Evolutionary conservation across 2,888 invertebrate species (phyloP).

Genomic region (Macropis europaea): DNA sequence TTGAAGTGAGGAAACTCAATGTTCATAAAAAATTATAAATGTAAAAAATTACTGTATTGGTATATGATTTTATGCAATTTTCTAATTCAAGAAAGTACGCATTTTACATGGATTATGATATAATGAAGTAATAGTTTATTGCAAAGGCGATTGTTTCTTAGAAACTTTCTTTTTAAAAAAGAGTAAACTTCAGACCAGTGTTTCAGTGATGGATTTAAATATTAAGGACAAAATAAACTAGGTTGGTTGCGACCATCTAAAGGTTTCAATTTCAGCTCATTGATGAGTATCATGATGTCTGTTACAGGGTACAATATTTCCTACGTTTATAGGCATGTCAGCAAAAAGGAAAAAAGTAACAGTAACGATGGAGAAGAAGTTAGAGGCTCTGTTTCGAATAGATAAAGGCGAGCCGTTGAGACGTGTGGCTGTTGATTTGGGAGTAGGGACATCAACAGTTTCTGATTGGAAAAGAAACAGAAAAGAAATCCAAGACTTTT

Average conservation of each 20-base stretch:
- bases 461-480: slow-evolving; percentile 27
- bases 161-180: neutral
- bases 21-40: too few relatives aligned
- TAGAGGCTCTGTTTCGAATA: slow-evolving; percentile 12
- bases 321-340: slow-evolving; percentile 17
- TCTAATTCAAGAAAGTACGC: too few relatives aligned
- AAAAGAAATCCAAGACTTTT: slow-evolving; percentile 22
- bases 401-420: slow-evolving; percentile 20
- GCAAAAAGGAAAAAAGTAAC: slow-evolving; percentile 30
- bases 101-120: neutral
- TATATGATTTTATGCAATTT: too few relatives aligned
- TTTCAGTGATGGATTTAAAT: slow-evolving; percentile 16
- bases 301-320: neutral
- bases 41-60: too few relatives aligned
- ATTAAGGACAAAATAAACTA: neutral
- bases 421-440: slow-evolving; percentile 11
- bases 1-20: too few relatives aligned
- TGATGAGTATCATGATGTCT: neutral
- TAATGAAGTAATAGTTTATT: neutral
- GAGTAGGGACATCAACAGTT: slow-evolving; percentile 16
- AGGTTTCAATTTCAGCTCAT: neutral
- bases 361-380: slow-evolving; percentile 22
- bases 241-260: slow-evolving; percentile 17
- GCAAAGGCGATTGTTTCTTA: neutral
- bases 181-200: too few relatives aligned